A percentile compares a stretch with the other conserved stretches of the same genome.
Evolutionary conservation across 2,113 vertebrate genomes (phyloP).

Genomic region (Actinemys pallida): DNA sequence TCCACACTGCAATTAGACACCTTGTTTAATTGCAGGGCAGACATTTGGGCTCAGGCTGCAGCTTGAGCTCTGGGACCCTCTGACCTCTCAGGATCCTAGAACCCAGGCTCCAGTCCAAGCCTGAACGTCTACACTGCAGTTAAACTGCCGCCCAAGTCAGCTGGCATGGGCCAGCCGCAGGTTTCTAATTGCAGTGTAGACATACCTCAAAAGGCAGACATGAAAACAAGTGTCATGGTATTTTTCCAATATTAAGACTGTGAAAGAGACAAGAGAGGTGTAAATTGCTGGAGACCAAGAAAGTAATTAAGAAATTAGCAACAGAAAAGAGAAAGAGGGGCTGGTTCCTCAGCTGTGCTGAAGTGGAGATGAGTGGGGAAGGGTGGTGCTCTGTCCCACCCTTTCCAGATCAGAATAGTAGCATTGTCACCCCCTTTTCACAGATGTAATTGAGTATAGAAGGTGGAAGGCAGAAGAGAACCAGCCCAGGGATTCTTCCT

Average conservation of each 20-base stretch:
- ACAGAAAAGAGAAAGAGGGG: background rate
- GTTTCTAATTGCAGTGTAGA: background rate
- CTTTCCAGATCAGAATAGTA: background rate
- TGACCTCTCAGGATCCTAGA: background rate
- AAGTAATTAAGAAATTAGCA: background rate
- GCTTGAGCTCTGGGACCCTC: too few relatives aligned
- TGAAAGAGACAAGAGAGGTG: background rate
- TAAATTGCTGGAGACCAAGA: background rate
- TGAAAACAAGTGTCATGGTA: background rate
- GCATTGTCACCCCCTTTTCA: background rate
- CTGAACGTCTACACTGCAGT: background rate
- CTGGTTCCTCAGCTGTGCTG: background rate
- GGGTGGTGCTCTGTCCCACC: background rate
- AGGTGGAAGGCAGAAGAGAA: background rate
- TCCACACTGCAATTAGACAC: background rate
- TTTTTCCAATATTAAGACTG: too few relatives aligned
- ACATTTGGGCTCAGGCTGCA: background rate
- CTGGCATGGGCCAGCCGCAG: background rate
- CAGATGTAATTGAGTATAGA: background rate
- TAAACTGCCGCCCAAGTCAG: background rate
- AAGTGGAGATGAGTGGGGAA: rapidly evolving
- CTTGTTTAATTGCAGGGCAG: background rate
- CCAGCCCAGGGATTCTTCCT: background rate
- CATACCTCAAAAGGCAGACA: background rate
- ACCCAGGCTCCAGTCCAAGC: background rate